Percentiles rank a stretch among this genome's conserved stretches.
Conservation (phyloP, 1,140 invertebrate species). For the Zaprionus gabonicus region DNA sequence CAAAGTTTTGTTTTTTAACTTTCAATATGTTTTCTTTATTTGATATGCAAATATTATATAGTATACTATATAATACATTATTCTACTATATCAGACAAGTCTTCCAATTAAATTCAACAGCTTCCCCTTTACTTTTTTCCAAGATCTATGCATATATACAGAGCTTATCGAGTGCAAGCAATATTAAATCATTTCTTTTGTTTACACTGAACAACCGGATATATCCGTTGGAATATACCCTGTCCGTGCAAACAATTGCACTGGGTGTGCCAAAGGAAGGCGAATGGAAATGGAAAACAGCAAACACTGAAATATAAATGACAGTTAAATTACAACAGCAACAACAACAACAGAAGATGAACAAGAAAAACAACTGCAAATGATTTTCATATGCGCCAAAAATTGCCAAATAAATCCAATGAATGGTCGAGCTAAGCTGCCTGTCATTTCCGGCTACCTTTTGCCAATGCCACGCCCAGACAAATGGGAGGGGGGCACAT, state of each 20-base stretch:
- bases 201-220: background rate
- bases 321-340: slow-evolving; percentile 43
- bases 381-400: slow-evolving; percentile 46
- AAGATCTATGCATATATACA: background rate
- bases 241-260: background rate
- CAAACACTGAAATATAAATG: slow-evolving; percentile 61
- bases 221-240: background rate
- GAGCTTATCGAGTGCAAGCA: background rate
- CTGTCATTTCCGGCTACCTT: slow-evolving; percentile 7
- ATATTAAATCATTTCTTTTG: slow-evolving; percentile 2
- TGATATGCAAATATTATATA: background rate
- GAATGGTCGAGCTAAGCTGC: slow-evolving; percentile 39
- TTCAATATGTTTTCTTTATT: background rate
- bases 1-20: too few relatives aligned
- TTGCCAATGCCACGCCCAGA: background rate
- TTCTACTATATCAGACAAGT: background rate
- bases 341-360: slow-evolving; percentile 14
- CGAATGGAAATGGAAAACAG: slow-evolving; percentile 41
- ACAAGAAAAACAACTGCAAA: slow-evolving; percentile 18
- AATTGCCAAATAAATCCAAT: slow-evolving; percentile 66
- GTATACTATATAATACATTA: background rate
- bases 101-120: background rate
- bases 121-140: background rate
- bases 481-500: background rate
- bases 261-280: slow-evolving; percentile 1